A percentile compares a stretch with the other conserved stretches of the same genome.
These are phyloP conservation scores for Lepus townsendii DNA, from an alignment of 2,797 vertebrate genomes.

Conservation along the genomic window DNA sequence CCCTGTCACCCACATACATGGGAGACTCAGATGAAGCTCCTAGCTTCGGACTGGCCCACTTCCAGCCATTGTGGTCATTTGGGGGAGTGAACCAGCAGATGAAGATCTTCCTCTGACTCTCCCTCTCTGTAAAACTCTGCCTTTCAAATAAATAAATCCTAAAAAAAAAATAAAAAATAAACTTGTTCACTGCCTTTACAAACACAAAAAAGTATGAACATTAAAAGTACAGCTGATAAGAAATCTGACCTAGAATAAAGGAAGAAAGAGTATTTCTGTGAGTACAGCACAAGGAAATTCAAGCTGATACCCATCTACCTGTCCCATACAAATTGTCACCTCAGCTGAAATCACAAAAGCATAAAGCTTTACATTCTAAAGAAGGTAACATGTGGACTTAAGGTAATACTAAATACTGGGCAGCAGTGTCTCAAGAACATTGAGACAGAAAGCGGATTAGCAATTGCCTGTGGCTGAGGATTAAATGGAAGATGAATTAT, in stretches of 20 bases:
- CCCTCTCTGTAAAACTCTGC: no score
- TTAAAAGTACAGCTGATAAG: neutral
- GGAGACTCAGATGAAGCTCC: no score
- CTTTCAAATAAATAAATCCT: no score
- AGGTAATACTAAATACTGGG: neutral
- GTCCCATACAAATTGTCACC: neutral
- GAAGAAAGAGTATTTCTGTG: neutral
- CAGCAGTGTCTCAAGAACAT: constrained; percentile 39
- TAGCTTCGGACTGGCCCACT: no score
- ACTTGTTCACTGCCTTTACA: neutral
- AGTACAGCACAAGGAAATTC: neutral
- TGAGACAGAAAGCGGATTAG: neutral
- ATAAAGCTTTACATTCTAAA: neutral
- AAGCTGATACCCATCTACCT: neutral
- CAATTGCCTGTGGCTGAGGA: neutral
- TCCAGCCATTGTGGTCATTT: no score
- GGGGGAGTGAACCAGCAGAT: no score
- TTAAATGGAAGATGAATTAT: neutral
- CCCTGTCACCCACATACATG: no score
- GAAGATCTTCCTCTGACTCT: no score
- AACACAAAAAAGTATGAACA: neutral
- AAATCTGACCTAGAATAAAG: neutral
- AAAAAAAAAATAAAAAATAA: no score
- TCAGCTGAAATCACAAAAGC: neutral
- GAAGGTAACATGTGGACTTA: neutral